Evolutionary conservation across 1,140 invertebrate species (phyloP).

Genomic region (Pectinophora gossypiella): DNA sequence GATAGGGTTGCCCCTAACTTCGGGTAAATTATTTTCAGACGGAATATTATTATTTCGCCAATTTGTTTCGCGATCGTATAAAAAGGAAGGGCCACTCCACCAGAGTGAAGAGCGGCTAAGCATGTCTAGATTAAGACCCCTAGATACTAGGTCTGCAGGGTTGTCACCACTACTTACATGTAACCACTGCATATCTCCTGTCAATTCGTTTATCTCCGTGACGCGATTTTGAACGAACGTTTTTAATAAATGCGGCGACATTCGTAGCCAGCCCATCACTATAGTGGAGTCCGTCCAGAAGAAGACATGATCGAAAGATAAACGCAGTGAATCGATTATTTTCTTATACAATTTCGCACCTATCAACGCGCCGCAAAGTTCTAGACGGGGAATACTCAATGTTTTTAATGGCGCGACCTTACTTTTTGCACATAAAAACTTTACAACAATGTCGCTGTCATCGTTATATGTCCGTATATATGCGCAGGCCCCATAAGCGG

Average conservation of each 20-base stretch:
- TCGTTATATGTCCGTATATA: too few species aligned
- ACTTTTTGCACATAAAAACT: too few species aligned
- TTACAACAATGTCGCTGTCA: too few species aligned
- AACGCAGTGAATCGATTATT: conserved; percentile 10
- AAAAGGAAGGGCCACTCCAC: conserved; percentile 1
- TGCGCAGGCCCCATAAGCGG: too few species aligned
- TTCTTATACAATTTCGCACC: conserved; percentile 29
- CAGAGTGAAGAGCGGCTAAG: conserved; percentile 4
- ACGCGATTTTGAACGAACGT: conserved; percentile 43
- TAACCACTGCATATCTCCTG: conserved; percentile 16
- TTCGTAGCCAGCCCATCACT: conserved; percentile 24
- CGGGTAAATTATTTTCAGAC: too few species aligned
- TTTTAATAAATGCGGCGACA: conserved; percentile 16
- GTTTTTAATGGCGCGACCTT: conserved; percentile 57
- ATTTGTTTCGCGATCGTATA: not conserved
- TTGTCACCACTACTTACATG: conserved; percentile 31
- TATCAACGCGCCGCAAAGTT: conserved; percentile 55
- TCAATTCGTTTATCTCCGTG: conserved; percentile 29
- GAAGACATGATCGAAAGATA: conserved; percentile 1
- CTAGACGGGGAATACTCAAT: conserved; percentile 55
- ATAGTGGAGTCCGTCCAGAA: conserved; percentile 44
- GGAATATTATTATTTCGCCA: not conserved
- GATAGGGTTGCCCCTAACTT: too few species aligned
- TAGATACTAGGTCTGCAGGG: conserved; percentile 39
- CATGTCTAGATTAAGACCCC: conserved; percentile 22